phyloP scores from a whole-genome alignment of 2,797 vertebrate species.

The Sebastes paucispinis region DNA sequence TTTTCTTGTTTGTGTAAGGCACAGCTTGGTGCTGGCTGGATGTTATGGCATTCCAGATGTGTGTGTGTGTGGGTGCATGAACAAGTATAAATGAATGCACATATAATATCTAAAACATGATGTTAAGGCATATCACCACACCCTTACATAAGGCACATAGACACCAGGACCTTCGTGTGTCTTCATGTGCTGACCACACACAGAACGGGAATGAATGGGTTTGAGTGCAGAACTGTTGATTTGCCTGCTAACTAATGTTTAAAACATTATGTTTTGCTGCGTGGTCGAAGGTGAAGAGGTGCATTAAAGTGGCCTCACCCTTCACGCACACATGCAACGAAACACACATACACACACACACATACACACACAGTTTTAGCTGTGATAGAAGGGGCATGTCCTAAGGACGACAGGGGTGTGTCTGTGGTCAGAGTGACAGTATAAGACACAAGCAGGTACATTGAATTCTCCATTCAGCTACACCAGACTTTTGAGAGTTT shows the following conservation, averaged over 20 bases:
- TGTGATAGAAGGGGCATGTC: conserved; percentile 59
- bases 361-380: conserved; percentile 5
- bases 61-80: neutral
- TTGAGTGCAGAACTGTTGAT: conserved; percentile 29
- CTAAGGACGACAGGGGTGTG: conserved; percentile 64
- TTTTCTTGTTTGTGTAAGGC: conserved; percentile 55
- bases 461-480: conserved; percentile 44
- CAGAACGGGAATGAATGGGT: conserved; percentile 17
- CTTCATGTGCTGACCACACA: conserved; percentile 10
- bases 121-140: neutral
- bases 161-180: neutral
- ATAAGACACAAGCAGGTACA: conserved; percentile 74
- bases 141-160: neutral
- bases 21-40: conserved; percentile 34
- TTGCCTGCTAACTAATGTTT: conserved; percentile 40
- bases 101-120: neutral
- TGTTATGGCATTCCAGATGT: neutral
- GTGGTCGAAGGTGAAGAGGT: conserved; percentile 48
- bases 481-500: conserved; percentile 25
- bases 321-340: neutral
- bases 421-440: conserved; percentile 67
- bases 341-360: conserved; percentile 14
- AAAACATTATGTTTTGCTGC: conserved; percentile 46
- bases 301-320: conserved; percentile 26
- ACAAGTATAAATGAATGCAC: neutral